Percentiles rank a stretch among this genome's conserved stretches.
Conservation (phyloP, 1,140 invertebrate genomes). For the Papilio polyxenes region DNA sequence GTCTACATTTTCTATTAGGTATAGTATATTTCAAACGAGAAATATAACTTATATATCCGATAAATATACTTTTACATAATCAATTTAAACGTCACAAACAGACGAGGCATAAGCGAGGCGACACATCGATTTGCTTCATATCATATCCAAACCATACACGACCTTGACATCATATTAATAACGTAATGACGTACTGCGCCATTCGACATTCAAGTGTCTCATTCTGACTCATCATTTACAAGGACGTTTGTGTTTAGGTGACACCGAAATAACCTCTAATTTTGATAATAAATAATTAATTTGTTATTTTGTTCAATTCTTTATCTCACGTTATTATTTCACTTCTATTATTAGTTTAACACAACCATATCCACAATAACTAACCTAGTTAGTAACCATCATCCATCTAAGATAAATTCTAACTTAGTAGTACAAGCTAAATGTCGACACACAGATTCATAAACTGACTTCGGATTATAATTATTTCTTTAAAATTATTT, state of each 20-base stretch:
- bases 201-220: slow-evolving; percentile 23
- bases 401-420: no score
- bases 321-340: neutral
- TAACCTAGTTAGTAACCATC: no score
- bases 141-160: slow-evolving; percentile 7
- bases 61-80: neutral
- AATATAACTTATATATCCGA: neutral
- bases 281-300: neutral
- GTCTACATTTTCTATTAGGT: no score
- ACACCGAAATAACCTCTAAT: slow-evolving; percentile 23
- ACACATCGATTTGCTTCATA: slow-evolving; percentile 15
- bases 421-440: no score
- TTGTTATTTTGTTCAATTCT: neutral
- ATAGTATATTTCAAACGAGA: neutral
- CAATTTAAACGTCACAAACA: neutral
- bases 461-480: no score
- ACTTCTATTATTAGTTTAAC: neutral
- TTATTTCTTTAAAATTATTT: no score
- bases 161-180: slow-evolving; percentile 17
- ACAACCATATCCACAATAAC: no score
- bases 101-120: neutral
- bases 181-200: neutral
- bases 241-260: slow-evolving; percentile 16
- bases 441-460: no score
- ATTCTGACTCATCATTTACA: neutral